Percentiles rank a stretch among this genome's conserved stretches.
Evolutionary conservation across 2,113 vertebrate genomes (phyloP).

Genomic region (Chinchilla lanigera): DNA sequence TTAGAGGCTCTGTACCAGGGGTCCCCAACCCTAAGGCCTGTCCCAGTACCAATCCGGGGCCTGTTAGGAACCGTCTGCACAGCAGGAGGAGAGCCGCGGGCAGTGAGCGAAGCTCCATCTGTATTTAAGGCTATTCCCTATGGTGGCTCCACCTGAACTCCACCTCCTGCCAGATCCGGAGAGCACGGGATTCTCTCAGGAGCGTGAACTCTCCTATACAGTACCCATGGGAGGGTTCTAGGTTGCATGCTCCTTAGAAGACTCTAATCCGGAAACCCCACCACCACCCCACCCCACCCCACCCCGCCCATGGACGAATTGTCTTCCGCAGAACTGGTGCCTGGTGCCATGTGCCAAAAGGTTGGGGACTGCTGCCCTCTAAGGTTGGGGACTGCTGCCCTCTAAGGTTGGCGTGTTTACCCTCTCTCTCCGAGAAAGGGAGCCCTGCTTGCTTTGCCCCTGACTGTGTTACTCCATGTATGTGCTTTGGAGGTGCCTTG

Average conservation of each 20-base stretch:
- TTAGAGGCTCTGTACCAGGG: neutral
- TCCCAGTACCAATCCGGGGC: neutral
- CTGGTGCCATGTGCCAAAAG: too few species aligned
- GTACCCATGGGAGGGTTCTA: neutral
- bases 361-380: too few species aligned
- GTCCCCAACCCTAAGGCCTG: neutral
- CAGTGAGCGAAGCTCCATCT: neutral
- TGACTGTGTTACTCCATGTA: fast-evolving
- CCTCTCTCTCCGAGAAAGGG: neutral
- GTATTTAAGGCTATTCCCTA: neutral
- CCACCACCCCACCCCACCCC: neutral
- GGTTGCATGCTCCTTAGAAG: neutral
- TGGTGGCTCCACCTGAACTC: neutral
- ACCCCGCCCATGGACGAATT: neutral
- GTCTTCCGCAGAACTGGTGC: neutral
- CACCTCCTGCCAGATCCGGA: neutral
- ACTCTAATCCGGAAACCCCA: neutral
- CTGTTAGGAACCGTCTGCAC: neutral
- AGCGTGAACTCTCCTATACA: neutral
- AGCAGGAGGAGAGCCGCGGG: neutral
- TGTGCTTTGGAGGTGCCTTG: neutral
- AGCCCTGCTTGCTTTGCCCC: neutral
- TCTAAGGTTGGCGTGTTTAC: fast-evolving
- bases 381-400: too few species aligned
- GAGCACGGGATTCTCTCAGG: neutral